phyloP scores from a whole-genome alignment of 1,140 invertebrate genomes.

The Phymorhynchus buccinoides region DNA sequence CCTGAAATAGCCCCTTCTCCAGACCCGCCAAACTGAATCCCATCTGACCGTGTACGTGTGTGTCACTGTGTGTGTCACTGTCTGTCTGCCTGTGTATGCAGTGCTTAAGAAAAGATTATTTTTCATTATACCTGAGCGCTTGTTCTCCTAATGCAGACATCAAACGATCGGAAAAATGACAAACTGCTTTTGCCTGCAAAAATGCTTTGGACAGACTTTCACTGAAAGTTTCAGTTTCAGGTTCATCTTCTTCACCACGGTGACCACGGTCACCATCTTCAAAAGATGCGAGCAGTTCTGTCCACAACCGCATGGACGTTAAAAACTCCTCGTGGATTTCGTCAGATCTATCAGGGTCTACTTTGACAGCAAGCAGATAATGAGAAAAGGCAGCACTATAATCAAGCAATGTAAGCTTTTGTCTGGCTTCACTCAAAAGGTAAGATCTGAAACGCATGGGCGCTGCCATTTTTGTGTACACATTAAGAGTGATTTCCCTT shows the following conservation, averaged over 20 bases:
- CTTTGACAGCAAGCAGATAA: conserved; percentile 61
- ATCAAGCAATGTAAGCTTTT: conserved; percentile 51
- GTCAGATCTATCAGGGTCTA: conserved; percentile 44
- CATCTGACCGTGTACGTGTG: too few relatives aligned
- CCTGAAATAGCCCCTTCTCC: too few relatives aligned
- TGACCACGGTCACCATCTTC: conserved; percentile 52
- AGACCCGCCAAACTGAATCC: too few relatives aligned
- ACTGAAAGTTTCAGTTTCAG: too few relatives aligned
- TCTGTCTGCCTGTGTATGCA: too few relatives aligned
- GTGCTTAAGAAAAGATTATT: too few relatives aligned
- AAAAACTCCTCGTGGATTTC: conserved; percentile 61
- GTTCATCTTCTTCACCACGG: too few relatives aligned
- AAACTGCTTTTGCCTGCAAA: conserved; percentile 72
- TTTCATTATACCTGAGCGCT: conserved; percentile 70
- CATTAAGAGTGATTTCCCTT: conserved; percentile 28
- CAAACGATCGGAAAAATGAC: conserved; percentile 69
- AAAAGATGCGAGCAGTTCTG: conserved; percentile 52
- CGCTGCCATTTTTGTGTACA: background rate
- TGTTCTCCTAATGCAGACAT: conserved; percentile 73
- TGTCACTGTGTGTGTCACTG: too few relatives aligned
- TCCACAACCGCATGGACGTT: conserved; percentile 59
- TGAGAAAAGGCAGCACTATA: conserved; percentile 65
- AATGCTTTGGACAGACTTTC: conserved; percentile 73
- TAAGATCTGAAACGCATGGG: conserved; percentile 2
- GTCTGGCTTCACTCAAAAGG: conserved; percentile 50